Base-by-base conservation (phyloP, 2,888 invertebrate species). In the Priocnemis perturbator region DNA sequence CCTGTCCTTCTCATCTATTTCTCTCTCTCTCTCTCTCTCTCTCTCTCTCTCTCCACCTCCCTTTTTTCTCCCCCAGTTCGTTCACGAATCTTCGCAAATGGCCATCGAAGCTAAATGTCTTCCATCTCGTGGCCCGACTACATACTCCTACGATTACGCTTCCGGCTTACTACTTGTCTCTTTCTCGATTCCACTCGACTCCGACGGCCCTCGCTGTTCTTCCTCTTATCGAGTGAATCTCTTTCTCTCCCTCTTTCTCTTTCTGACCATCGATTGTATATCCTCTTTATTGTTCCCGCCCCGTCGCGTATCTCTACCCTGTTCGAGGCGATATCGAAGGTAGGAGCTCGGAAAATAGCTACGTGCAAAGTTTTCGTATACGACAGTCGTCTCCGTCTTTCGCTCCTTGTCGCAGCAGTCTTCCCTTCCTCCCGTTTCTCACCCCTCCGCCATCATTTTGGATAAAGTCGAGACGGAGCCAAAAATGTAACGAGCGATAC, bases 61-160 rank as follows among this genome's bases (percentile, higher is more conserved):
- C 14, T 19, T n/a, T 17, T 9, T 23, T 15, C 53, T 19, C 50
- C 50, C 14, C 17, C 17, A 50, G 50, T n/a, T 30, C 26, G 37
- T n/a, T 17, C 57, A 30, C 57, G 57, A 57, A 56, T 56, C 56
- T 26, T 11, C 26, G 56, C 21, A 23, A 56, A 30, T 57, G 30
- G 30, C 57, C 57, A 57, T 57, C 57, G 57, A 57, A 57, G 57
- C 30, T 57, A 57, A 57, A 57, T 57, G 57, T 57, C 57, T 30
- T 57, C 53, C 57, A 57, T 57, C 57, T 30, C 17, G 26, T 15
- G 57, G 57, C 14, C 37, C 17, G 17, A 57, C 50, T 17, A n/a
- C n/a, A n/a, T n/a, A n/a, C 19, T 37, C 50, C 50, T 50, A 17
- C 50, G 17, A 50, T 50, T 50, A 50, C 50, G 5, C 50, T 17